Evolutionary conservation across 2,113 vertebrate species (phyloP).

Genomic region (Syngnathoides biaculeatus): DNA sequence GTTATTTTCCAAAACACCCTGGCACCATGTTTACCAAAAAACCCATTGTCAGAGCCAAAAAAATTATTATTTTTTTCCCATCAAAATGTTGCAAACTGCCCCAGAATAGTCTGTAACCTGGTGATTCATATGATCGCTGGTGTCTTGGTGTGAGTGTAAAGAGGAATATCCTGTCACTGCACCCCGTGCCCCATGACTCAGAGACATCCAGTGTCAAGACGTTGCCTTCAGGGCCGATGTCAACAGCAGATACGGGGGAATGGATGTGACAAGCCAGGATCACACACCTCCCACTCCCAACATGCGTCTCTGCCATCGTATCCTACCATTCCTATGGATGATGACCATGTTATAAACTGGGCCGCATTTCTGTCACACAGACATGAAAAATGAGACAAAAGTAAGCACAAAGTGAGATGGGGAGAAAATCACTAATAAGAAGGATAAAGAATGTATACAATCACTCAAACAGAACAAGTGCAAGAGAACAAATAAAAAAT

Average conservation of each 20-base stretch:
- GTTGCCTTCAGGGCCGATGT: conserved; percentile 40
- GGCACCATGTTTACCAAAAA: not conserved
- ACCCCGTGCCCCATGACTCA: conserved; percentile 46
- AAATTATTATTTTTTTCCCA: not conserved
- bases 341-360: not conserved
- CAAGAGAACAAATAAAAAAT: too few relatives aligned
- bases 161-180: conserved; percentile 31
- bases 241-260: conserved; percentile 36
- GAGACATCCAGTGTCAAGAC: conserved; percentile 39
- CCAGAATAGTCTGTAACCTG: not conserved
- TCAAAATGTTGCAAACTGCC: not conserved
- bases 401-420: not conserved
- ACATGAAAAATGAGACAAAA: not conserved
- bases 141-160: conserved; percentile 3
- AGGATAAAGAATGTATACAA: not conserved
- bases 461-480: not conserved
- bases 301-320: conserved; percentile 40
- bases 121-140: conserved; percentile 1
- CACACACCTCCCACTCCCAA: conserved; percentile 49
- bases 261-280: conserved; percentile 46
- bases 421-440: not conserved
- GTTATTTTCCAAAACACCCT: not conserved
- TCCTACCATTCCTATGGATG: conserved; percentile 2
- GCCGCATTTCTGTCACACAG: not conserved
- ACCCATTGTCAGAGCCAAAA: not conserved